Base-by-base conservation (phyloP, 2,113 vertebrate genomes). In the Tympanuchus pallidicinctus region DNA sequence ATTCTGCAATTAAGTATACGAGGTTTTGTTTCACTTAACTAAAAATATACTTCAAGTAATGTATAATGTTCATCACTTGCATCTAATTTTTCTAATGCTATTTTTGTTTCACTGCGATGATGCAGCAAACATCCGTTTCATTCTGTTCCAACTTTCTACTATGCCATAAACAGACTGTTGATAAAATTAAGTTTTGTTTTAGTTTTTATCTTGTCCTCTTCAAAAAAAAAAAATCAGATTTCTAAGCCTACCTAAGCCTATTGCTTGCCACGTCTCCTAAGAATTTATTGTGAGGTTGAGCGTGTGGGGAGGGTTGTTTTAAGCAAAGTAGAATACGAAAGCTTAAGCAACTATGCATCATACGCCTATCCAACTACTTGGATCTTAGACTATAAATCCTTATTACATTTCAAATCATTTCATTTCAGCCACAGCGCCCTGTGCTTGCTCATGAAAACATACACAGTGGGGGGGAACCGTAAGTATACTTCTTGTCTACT, bases 391-490 rank as follows among this genome's bases (percentile, higher is more conserved):
- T 81, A 72, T 73, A 96, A 96, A 91, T 95, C 93, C 48, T 97
- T 97, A 94, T 96, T 95, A 98, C 97, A 97, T 95, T 98, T 95
- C 95, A 96, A 96, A 97, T 97, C 66, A 96, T 97, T 97, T 98
- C 97, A 97, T 97, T 98, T 96, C 97, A 98, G 98, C 96, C 96
- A 96, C 98, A 99, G 98, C 98, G 98, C 87, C 98, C 98, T 77
- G 97, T 97, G 88, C 98, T 99, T 96, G 98, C 98, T 95, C 99
- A 99, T 96, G 99, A 99, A 95, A 98, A 98, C 34, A 98, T 98
- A 88, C 99, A 99, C 36, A 89, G 98, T 96, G 98, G 98, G 95
- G 99, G 99, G 98, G 99, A 99, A 95, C 99, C 98, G 99, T 99
- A 98, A 99, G 99, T 99, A 97, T 97, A 30, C 19, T 96, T 97